Base-by-base conservation (phyloP, 2,113 vertebrate species). In the Seriola rivoliana region DNA sequence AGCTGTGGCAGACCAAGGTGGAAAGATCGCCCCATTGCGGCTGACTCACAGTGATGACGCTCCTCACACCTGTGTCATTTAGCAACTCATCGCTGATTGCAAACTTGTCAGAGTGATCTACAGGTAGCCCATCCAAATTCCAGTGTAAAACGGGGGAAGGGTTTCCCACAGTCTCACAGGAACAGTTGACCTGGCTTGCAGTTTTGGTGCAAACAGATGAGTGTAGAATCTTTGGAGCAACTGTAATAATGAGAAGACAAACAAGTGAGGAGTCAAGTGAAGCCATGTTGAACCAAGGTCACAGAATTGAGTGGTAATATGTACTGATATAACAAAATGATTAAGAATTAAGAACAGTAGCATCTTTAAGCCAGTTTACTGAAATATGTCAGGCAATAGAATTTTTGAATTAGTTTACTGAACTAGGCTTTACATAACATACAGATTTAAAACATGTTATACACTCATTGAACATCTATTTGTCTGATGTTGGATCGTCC, bases 161-260 rank as follows among this genome's bases (percentile, higher is more conserved):
- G n/a, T 80, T 86, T 69, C 89, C 89, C 8, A 44, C 55, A 46
- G 57, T 34, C 50, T 72, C 67, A 85, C 89, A 90, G 38, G 68
- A 83, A 66, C 89, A 90, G 58, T 1, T 79, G 25, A 90, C 11
- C 23, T 71, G 55, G 40, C 4, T 8, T 54, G 1, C 16, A 50
- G 74, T 29, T 66, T 16, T 54, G 40, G 4, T 68, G 58, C 88
- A 90, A 2, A 21, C 14, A 48, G 73, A 83, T 46, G 72, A 85
- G 19, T 29, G 4, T 48, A 82, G 60, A 75, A 87, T 90, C 69
- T 57, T 46, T 52, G 85, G 75, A 63, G 70, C 29, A 38, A 46
- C 85, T 88, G 50, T 8, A 21, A 54, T 6, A 48, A 4, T 19
- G 8, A 59, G 12, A 34, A 13, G 50, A 54, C 8, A n/a, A 1